Evolutionary conservation across 2,888 invertebrate species (phyloP).

Genomic region (Amphipoea oculea): DNA sequence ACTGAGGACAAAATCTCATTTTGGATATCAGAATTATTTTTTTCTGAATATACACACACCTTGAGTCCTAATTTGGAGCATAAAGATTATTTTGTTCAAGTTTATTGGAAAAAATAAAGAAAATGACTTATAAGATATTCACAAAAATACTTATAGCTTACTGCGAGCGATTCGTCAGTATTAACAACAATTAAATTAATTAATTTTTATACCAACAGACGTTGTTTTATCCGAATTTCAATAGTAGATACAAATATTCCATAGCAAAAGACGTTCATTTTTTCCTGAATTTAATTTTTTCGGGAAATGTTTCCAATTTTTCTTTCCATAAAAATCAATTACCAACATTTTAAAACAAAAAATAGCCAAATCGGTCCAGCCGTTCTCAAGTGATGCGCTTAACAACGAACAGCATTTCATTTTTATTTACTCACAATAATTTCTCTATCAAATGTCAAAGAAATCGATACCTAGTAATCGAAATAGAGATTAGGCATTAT

Average conservation of each 20-base stretch:
- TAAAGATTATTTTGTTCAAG: not conserved
- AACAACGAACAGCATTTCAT: not conserved
- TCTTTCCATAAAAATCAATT: not conserved
- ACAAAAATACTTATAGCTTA: not conserved
- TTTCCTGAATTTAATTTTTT: too few species aligned
- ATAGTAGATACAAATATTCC: not conserved
- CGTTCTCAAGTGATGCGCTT: not conserved
- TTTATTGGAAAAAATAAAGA: not conserved
- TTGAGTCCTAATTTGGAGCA: not conserved
- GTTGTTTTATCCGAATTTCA: not conserved
- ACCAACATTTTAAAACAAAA: not conserved
- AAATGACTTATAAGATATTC: not conserved
- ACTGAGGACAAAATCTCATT: not conserved
- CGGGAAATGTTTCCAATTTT: too few species aligned
- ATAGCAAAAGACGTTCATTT: too few species aligned
- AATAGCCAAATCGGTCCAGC: not conserved
- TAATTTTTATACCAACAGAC: too few species aligned
- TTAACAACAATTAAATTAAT: not conserved
- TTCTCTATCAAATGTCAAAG: conserved; percentile 63
- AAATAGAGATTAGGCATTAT: conserved; percentile 45
- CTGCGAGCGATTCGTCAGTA: not conserved
- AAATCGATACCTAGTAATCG: conserved; percentile 35
- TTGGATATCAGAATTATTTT: not conserved
- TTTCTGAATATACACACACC: not conserved
- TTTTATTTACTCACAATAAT: conserved; percentile 8